Base-by-base conservation (phyloP, 2,113 vertebrate genomes). In the Cololabis saira region DNA sequence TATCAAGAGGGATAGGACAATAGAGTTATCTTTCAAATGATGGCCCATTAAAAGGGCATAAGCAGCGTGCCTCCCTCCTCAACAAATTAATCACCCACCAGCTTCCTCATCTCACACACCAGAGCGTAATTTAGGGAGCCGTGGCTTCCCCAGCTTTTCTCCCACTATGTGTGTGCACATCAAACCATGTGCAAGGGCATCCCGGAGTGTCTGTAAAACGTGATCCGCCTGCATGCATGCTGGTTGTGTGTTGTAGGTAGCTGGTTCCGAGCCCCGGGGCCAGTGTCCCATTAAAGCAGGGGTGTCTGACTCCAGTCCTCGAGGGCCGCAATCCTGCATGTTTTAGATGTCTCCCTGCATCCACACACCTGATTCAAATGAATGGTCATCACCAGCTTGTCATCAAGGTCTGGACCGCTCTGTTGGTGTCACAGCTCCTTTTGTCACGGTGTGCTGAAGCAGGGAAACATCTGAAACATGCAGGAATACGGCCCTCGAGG, bases 1-100 rank as follows among this genome's bases (percentile, higher is more conserved):
- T 87, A 86, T 90, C 90, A 84, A 81, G 86, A 89, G 86, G 78
- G 83, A 87, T 87, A 67, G 80, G 76, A 87, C 88, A 84, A 90
- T 86, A 85, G 82, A 85, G 90, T 91, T 89, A 91, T 90, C 90
- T 86, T 85, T 85, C 88, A 82, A 89, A 90, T 91, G 60, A 90
- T 84, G 64, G 80, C 69, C 88, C 78, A 89, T 91, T 90, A 87
- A 87, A n/a, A 53, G 75, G 74, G 77, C 61, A 83, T 76, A 69
- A 79, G 85, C 78, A 81, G 83, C 72, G 76, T 48, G 61, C 82
- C 84, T 80, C 87, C 80, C 72, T 75, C 69, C 69, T 86, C 68
- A 18, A 51, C 80, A 81, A 84, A 84, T 87, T 87, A 88, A 87
- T 88, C 83, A 83, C 73, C 61, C 30, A 62, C 70, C 73, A 84